A percentile compares a stretch with the other conserved stretches of the same genome.
Evolutionary conservation across 1,140 invertebrate genomes (phyloP).

Genomic region (Aphaenogaster rudis): DNA sequence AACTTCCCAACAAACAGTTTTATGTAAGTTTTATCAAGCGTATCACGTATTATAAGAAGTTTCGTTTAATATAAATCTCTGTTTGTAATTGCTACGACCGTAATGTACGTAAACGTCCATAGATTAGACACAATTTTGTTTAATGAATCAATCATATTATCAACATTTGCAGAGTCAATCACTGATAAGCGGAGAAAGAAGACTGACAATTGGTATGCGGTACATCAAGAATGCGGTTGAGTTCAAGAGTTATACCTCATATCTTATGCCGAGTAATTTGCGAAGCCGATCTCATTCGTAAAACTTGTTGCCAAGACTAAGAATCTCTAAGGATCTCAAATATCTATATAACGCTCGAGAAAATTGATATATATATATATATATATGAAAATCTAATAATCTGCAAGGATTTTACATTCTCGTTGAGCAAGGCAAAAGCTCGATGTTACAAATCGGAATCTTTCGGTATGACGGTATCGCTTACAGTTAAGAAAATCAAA

Average conservation of each 20-base stretch:
- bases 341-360: not conserved
- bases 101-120: not conserved
- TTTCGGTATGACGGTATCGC: not conserved
- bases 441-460: not conserved
- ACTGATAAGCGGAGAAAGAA: not conserved
- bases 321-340: not conserved
- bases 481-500: not conserved
- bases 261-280: not conserved
- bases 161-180: constrained; percentile 3
- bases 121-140: not conserved
- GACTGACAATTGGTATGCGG: not conserved
- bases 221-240: not conserved
- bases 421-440: not conserved
- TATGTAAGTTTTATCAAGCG: constrained; percentile 13
- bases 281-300: not conserved
- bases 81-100: not conserved
- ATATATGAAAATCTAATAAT: constrained; percentile 14
- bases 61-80: constrained; percentile 18
- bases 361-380: not conserved
- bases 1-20: not conserved
- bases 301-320: not conserved
- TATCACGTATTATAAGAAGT: not conserved
- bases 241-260: not conserved
- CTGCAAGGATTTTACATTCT: not conserved
- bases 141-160: not conserved